Conservation (phyloP, 1,140 invertebrate species). For the Sinonovacula constricta region DNA sequence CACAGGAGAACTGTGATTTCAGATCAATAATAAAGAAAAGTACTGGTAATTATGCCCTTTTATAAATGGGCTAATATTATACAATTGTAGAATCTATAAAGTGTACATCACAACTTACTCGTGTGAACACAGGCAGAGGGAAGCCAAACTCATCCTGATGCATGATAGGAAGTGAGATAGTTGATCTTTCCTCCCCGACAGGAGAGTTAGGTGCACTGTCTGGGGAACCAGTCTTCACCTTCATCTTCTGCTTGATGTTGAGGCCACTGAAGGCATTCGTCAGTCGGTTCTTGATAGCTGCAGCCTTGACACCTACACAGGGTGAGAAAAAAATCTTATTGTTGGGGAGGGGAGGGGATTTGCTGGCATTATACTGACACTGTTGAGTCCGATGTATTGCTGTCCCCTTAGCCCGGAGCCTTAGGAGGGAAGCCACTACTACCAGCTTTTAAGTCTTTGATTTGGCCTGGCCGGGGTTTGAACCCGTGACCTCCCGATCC, state of each 20-base stretch:
- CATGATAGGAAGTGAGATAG: slow-evolving; percentile 57
- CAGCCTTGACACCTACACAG: slow-evolving; percentile 49
- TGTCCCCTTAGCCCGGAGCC: too few species aligned
- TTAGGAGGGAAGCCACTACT: too few species aligned
- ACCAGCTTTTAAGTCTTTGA: too few species aligned
- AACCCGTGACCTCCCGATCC: too few species aligned
- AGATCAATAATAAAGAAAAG: too few species aligned
- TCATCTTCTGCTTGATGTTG: slow-evolving; percentile 36
- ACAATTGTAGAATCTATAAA: too few species aligned
- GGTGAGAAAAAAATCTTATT: neutral
- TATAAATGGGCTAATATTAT: too few species aligned
- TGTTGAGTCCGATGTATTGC: too few species aligned
- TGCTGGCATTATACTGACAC: too few species aligned
- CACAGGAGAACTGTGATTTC: too few species aligned
- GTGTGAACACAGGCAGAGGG: slow-evolving; percentile 92
- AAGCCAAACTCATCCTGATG: slow-evolving; percentile 87
- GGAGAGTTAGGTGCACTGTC: slow-evolving; percentile 29
- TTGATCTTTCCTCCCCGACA: neutral
- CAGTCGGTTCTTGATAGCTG: slow-evolving; percentile 64
- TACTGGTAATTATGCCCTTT: too few species aligned
- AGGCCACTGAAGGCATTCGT: slow-evolving; percentile 64
- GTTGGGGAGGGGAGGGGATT: neutral
- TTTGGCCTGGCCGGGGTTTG: too few species aligned
- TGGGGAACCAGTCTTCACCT: slow-evolving; percentile 21
- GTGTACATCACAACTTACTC: slow-evolving; percentile 80